Conservation (phyloP, 2,888 invertebrate species). For the Crematogaster levior region DNA sequence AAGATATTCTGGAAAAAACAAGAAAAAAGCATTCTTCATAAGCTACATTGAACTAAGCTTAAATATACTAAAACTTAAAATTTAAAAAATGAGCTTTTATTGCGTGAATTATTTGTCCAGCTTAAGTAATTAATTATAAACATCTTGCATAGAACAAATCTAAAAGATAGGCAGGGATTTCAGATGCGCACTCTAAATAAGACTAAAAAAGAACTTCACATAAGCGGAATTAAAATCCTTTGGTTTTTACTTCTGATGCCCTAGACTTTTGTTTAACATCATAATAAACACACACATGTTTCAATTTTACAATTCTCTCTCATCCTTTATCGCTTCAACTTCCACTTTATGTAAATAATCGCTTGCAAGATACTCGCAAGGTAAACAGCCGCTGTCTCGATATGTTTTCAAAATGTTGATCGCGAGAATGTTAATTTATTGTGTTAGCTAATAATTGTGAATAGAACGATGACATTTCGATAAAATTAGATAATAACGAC, state of each 20-base stretch:
- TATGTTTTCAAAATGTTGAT: constrained; percentile 12
- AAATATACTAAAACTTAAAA: not conserved
- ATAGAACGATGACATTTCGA: not conserved
- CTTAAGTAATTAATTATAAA: not conserved
- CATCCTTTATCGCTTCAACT: not conserved
- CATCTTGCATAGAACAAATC: not conserved
- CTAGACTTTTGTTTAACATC: not conserved
- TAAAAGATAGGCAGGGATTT: not conserved
- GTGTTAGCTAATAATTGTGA: not conserved
- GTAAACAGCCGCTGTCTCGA: not conserved
- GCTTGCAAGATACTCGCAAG: not conserved
- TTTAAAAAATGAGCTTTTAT: not conserved
- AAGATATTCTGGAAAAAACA: constrained; percentile 94
- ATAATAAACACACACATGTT: not conserved
- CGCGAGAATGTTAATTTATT: not conserved
- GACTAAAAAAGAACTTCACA: not conserved
- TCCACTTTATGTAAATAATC: not conserved
- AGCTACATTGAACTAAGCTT: not conserved
- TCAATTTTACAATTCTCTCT: not conserved
- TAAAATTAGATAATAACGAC: not conserved
- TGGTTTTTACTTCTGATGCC: not conserved
- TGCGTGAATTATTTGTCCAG: not conserved
- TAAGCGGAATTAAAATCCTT: not conserved
- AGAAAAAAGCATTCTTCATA: not conserved
- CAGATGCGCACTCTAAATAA: not conserved